These are phyloP conservation scores for Diorhabda sublineata DNA, from an alignment of 1,140 invertebrate species.

Conservation along the genomic window DNA sequence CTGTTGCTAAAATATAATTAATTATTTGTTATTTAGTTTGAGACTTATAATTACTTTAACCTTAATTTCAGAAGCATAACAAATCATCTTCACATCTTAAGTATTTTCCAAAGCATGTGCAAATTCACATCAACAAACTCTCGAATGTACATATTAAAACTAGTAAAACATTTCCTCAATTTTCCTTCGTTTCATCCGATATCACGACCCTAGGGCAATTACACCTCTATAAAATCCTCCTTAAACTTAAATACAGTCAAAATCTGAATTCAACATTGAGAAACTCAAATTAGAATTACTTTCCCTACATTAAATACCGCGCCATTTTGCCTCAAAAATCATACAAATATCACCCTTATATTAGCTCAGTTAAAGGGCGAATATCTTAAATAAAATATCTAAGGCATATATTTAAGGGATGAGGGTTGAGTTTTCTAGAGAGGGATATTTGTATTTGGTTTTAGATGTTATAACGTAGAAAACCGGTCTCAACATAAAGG, in stretches of 20 bases:
- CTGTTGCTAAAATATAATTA: too few relatives aligned
- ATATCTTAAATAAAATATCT: conserved; percentile 37
- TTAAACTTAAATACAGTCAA: conserved; percentile 42
- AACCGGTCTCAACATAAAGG: conserved; percentile 7
- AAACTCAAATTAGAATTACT: conserved; percentile 44
- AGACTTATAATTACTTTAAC: too few relatives aligned
- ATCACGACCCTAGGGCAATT: conserved; percentile 26
- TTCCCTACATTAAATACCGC: conserved; percentile 42
- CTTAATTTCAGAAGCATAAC: too few relatives aligned
- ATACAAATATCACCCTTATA: conserved; percentile 31
- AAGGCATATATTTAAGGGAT: conserved; percentile 34
- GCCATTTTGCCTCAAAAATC: conserved; percentile 37
- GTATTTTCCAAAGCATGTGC: too few relatives aligned
- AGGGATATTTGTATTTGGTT: conserved; percentile 35
- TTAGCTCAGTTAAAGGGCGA: conserved; percentile 29
- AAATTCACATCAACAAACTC: neutral
- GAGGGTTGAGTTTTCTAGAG: conserved; percentile 36
- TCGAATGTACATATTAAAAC: neutral
- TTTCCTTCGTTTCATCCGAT: conserved; percentile 2
- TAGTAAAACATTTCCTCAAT: conserved; percentile 15
- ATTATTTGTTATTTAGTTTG: too few relatives aligned
- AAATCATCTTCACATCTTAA: too few relatives aligned
- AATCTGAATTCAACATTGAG: conserved; percentile 39
- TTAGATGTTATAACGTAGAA: conserved; percentile 19
- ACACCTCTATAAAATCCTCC: conserved; percentile 39